Base-by-base conservation (phyloP, 2,888 invertebrate species). In the Fragum whitleyi region DNA sequence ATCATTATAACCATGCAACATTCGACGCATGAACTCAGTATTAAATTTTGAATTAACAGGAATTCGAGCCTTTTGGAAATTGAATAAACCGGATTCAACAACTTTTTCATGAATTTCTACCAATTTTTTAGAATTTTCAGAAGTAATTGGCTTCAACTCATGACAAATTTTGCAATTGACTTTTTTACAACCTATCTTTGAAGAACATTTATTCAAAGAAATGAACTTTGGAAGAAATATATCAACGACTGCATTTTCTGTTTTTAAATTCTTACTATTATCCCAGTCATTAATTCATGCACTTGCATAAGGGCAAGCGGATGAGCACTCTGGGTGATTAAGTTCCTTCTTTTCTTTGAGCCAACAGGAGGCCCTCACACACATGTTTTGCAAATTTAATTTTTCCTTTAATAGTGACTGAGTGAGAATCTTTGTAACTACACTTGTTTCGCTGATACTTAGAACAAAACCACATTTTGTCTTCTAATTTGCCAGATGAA, bases 281-380 rank as follows among this genome's bases (percentile, higher is more conserved):
- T 11, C 53, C 5, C 7, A 11, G 21, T 11, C 5, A 19, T 11
- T 6, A 7, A 7, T 6, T 53, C 11, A 53, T 11, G 9, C 6
- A 19, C 21, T 53, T 26, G 21, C 26, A 16, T 59, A 7, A 3
- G 23, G 57, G 23, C 57, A 59, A 7, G 28, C 57, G 7, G 57
- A 59, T 21, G 57, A 59, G 26, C 57, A 59, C 23, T 59, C 57
- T 7, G 57, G 57, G 26, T 59, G 57, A 7, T 3, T 7, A 21
- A 59, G 6, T 59, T 59, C 57, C 6, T 59, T 59, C n/a, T 26
- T 26, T 19, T 59, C 57, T 26, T 59, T 59, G 9, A 21, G 26
- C 57, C 57, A 59, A 26, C 57, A 59, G 26, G 57, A 26, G 14
- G 57, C 57, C n/a, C n/a, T n/a, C n/a, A 59, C 57, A 59, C 2